Conservation (phyloP, 2,797 vertebrate species). For the Australoheros facetus region DNA sequence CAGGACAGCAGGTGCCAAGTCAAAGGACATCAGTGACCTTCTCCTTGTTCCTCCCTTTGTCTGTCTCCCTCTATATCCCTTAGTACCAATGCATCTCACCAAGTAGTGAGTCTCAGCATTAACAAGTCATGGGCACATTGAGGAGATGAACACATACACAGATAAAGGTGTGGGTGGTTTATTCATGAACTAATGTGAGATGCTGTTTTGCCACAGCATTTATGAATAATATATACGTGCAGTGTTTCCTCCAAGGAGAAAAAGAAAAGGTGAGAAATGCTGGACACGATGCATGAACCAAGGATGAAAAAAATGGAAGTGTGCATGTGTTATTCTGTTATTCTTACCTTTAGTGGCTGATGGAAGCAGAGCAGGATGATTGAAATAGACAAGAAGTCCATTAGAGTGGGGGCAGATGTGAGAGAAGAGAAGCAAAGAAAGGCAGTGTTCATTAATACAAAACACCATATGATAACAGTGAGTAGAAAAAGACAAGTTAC, state of each 20-base stretch:
- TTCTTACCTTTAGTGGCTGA: conserved; percentile 83
- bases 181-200: conserved; percentile 59
- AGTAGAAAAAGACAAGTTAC: conserved; percentile 9
- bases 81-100: conserved; percentile 49
- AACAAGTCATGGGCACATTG: conserved; percentile 42
- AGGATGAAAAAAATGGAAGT: conserved; percentile 30
- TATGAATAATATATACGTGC: conserved; percentile 69
- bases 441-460: conserved; percentile 43
- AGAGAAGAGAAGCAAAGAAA: conserved; percentile 19
- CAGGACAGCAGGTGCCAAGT: conserved; percentile 79
- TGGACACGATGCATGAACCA: conserved; percentile 28
- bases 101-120: conserved; percentile 31
- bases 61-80: conserved; percentile 43
- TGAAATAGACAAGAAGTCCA: conserved; percentile 32
- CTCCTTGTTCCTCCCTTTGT: conserved; percentile 61
- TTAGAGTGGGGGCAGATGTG: not conserved
- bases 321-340: conserved; percentile 54
- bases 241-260: conserved; percentile 40
- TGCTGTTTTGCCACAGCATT: conserved; percentile 60
- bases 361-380: conserved; percentile 48
- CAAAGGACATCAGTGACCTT: conserved; percentile 77
- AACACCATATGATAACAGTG: conserved; percentile 20
- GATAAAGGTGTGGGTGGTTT: conserved; percentile 63
- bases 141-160: conserved; percentile 43
- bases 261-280: conserved; percentile 27